Evolutionary conservation across 2,113 vertebrate genomes (phyloP).

Genomic region (Planiliza haematocheilus): DNA sequence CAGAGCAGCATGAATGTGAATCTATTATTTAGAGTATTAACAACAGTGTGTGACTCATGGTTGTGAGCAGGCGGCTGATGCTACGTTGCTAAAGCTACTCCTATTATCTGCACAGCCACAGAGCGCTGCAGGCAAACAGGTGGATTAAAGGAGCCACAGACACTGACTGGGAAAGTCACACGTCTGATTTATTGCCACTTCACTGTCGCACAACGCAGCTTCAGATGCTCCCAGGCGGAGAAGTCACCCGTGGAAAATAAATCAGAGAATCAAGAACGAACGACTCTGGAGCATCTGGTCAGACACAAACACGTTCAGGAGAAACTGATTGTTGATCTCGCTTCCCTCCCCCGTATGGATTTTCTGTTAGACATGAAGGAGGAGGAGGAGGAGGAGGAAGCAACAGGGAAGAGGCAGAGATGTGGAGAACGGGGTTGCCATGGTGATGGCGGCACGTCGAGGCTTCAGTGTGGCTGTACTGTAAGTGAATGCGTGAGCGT

Average conservation of each 20-base stretch:
- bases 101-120: too few species aligned
- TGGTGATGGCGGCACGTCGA: constrained; percentile 46
- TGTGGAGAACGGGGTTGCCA: constrained; percentile 59
- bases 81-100: too few species aligned
- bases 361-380: constrained; percentile 46
- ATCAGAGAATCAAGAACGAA: not conserved
- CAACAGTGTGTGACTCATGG: too few species aligned
- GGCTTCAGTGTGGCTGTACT: not conserved
- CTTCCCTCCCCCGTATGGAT: constrained; percentile 43
- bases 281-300: not conserved
- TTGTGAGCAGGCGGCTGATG: too few species aligned
- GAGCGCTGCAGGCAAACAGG: too few species aligned
- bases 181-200: too few species aligned
- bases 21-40: too few species aligned
- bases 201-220: not conserved
- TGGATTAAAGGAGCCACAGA: too few species aligned
- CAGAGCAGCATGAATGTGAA: too few species aligned
- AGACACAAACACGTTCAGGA: constrained; percentile 21
- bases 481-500: not conserved
- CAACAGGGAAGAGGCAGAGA: constrained; percentile 27
- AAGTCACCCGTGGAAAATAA: constrained; percentile 6
- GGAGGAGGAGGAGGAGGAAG: constrained; percentile 27
- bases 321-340: constrained; percentile 16
- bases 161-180: too few species aligned
- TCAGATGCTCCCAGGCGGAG: not conserved